Evolutionary conservation across 1,140 invertebrate species (phyloP).

Genomic region (Drosophila nannoptera): DNA sequence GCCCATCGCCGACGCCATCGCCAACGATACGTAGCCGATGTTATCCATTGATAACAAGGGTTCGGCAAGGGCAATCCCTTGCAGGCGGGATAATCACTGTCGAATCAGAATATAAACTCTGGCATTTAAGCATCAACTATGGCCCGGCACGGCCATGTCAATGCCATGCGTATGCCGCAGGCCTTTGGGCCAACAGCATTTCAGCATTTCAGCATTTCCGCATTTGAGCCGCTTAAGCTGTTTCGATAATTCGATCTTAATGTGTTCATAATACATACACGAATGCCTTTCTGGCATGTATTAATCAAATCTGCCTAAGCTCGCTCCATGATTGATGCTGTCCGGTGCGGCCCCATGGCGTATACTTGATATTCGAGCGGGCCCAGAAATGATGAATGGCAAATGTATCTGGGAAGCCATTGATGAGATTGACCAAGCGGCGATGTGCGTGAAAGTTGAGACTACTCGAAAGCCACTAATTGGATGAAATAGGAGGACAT

Average conservation of each 20-base stretch:
- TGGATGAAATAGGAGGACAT: no score
- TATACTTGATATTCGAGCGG: conserved; percentile 58
- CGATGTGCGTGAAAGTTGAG: no score
- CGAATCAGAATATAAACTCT: conserved; percentile 41
- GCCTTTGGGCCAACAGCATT: conserved; percentile 1
- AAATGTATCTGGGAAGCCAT: conserved; percentile 12
- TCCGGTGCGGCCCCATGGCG: conserved; percentile 7
- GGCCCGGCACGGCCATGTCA: background rate
- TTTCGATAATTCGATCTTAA: conserved; percentile 53
- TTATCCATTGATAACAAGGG: conserved; percentile 2
- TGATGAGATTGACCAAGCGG: conserved; percentile 41
- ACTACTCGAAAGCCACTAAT: no score
- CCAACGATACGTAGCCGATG: conserved; percentile 42
- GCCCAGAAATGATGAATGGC: conserved; percentile 61
- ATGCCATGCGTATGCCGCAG: background rate
- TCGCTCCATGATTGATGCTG: conserved; percentile 53
- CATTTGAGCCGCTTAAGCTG: conserved; percentile 46
- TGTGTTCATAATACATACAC: conserved; percentile 67
- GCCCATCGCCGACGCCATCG: background rate
- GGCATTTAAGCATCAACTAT: conserved; percentile 30
- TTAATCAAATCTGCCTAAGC: conserved; percentile 55
- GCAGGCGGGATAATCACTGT: conserved; percentile 50
- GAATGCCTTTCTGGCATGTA: conserved; percentile 53
- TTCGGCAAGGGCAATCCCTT: background rate
- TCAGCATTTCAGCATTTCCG: conserved; percentile 41